Conservation (phyloP, 2,888 invertebrate species). For the Pediacus dermestoides region DNA sequence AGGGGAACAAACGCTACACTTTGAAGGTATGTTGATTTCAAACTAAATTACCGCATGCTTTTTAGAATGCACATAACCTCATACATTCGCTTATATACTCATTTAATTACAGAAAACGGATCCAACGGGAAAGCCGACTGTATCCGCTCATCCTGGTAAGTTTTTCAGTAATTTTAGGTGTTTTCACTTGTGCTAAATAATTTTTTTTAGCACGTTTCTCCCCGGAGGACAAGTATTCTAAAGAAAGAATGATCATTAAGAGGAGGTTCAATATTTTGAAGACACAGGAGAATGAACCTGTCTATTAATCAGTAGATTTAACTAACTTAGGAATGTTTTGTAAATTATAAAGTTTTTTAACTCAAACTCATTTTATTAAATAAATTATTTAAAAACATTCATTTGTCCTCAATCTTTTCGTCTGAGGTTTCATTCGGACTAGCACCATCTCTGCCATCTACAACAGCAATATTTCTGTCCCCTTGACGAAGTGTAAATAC, state of each 20-base stretch:
- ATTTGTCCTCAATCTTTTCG: too few species aligned
- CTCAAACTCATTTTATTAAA: too few species aligned
- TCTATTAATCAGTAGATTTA: conserved; percentile 14
- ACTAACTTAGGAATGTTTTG: too few species aligned
- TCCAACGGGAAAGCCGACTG: conserved; percentile 17
- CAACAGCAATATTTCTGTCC: too few species aligned
- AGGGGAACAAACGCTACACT: conserved; percentile 16
- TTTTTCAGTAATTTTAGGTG: conserved; percentile 8
- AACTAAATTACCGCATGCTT: conserved; percentile 1
- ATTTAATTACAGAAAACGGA: conserved; percentile 8
- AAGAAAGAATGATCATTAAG: conserved; percentile 17
- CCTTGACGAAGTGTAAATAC: conserved; percentile 77
- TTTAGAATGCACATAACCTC: background rate
- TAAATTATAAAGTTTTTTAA: too few species aligned
- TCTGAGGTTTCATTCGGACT: too few species aligned
- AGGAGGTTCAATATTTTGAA: conserved; percentile 16
- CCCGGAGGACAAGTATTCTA: conserved; percentile 20
- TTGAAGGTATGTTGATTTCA: conserved; percentile 12
- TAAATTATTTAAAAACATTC: too few species aligned
- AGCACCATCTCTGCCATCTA: too few species aligned
- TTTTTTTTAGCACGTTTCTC: conserved; percentile 21
- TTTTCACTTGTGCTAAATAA: conserved; percentile 3
- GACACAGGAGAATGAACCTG: conserved; percentile 18
- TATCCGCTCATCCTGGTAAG: conserved; percentile 20
- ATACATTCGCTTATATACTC: too few species aligned